Evolutionary conservation across 1,140 invertebrate genomes (phyloP), one percentile per base, ranked within the genome.

Genomic region (Pachyrhynchus sulphureomaculatus): DNA sequence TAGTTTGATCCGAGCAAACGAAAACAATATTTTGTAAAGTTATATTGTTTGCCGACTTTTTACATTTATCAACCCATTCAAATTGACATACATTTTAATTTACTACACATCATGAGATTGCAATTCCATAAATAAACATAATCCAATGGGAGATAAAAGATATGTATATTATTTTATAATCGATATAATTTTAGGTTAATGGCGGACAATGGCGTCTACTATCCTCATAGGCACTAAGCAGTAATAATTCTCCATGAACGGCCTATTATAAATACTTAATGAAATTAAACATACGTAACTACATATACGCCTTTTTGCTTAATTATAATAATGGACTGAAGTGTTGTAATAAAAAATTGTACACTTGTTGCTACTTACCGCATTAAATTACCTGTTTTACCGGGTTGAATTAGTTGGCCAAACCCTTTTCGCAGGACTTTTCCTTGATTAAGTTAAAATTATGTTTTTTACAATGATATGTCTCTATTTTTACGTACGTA

Each of bases 261-360:
- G 55, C 33, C 57, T 59, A 51, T 59, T 59, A 48, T 56, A 39
- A 49, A 51, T 59, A 52, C 45, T 59, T 49, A 59, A 51, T 33
- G 18, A 51, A 59, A 59, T 51, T 49, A 59, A 51, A 59, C 57
- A 52, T 49, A 51, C 26, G 36, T 59, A 51, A 17, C 17, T 59
- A 59, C 34, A 26, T 44, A 48, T 44, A 48, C 45, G 42, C 48
- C 39, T 59, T 51, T 44, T 47, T 51, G 47, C 15, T 39, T 59
- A 59, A 59, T 59, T 42, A 59, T 26, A 42, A 42, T 59, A 59
- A 59, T 59, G 57, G 57, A 51, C 37, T 42, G 45, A 59, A 51
- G 57, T 59, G 57, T 59, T 41, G 48, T 59, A 59, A 59, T 58
- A 58, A 59, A 59, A 59, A 59, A 59, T 51, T 59, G 57, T 59